Conservation (phyloP, 2,797 vertebrate species). For the Neopelma chrysocephalum region DNA sequence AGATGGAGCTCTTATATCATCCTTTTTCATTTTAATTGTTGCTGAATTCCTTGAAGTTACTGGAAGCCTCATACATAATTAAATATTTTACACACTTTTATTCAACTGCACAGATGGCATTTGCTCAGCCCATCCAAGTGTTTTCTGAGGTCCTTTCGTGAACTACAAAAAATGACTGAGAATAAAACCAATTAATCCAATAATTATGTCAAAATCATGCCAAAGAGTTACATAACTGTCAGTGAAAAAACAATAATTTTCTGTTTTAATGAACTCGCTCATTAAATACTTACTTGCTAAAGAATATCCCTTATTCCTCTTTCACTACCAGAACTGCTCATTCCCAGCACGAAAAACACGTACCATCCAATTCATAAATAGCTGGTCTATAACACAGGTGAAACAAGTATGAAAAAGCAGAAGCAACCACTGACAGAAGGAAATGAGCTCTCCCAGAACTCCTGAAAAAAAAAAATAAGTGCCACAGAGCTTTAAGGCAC, state of each 20-base stretch:
- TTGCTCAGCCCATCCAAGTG: constrained; percentile 41
- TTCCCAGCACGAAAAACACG: background rate
- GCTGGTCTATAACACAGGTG: background rate
- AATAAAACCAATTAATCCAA: constrained; percentile 51
- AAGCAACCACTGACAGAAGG: background rate
- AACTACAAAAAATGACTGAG: constrained; percentile 29
- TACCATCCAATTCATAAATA: background rate
- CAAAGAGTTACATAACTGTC: constrained; percentile 44
- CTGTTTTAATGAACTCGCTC: constrained; percentile 26
- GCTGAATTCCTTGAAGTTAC: constrained; percentile 47
- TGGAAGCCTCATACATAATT: constrained; percentile 47
- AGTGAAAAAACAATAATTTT: constrained; percentile 23
- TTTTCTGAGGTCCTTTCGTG: constrained; percentile 17
- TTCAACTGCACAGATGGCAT: constrained; percentile 61
- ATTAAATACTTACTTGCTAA: constrained; percentile 9
- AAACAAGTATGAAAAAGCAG: background rate
- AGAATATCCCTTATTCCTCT: background rate
- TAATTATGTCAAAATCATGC: constrained; percentile 40
- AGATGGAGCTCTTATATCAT: constrained; percentile 28
- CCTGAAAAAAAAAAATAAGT: background rate
- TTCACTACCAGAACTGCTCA: background rate
- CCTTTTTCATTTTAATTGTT: constrained; percentile 42
- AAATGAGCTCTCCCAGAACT: background rate
- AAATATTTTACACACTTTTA: constrained; percentile 52
- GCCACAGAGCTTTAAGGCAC: background rate